phyloP scores from a whole-genome alignment of 2,797 vertebrate genomes.

The Knipowitschia caucasica region DNA sequence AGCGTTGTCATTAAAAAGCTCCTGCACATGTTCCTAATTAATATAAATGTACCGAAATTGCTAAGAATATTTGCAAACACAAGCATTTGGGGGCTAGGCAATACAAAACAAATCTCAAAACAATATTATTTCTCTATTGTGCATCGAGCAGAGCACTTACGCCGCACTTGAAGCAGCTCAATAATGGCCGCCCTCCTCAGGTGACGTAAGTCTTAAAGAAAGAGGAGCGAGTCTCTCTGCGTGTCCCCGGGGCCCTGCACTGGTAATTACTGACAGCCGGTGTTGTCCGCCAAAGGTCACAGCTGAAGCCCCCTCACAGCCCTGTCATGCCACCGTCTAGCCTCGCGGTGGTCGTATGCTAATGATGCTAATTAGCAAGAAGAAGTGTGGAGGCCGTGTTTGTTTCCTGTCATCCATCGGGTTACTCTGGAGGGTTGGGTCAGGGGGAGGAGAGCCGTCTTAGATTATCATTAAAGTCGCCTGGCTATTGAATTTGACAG shows the following conservation, averaged over 20 bases:
- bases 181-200: constrained; percentile 13
- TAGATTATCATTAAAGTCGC: constrained; percentile 69
- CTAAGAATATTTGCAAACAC: too few species aligned
- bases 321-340: constrained; percentile 78
- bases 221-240: constrained; percentile 51
- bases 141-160: neutral
- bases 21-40: too few species aligned
- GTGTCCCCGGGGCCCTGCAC: constrained; percentile 48
- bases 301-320: constrained; percentile 70
- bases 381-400: constrained; percentile 78
- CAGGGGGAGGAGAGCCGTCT: constrained; percentile 24
- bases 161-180: neutral
- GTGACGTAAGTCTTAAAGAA: constrained; percentile 57
- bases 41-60: too few species aligned
- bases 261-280: constrained; percentile 84
- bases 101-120: neutral
- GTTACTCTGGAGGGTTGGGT: constrained; percentile 39
- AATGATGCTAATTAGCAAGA: constrained; percentile 80
- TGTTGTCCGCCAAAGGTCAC: constrained; percentile 82
- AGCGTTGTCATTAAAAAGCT: too few species aligned
- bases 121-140: too few species aligned
- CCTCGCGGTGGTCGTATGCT: constrained; percentile 78
- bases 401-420: constrained; percentile 75
- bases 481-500: constrained; percentile 56
- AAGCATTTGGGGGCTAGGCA: too few species aligned